These are phyloP conservation scores for Dipodomys spectabilis DNA, from an alignment of 2,113 vertebrate genomes.

Conservation along the genomic window DNA sequence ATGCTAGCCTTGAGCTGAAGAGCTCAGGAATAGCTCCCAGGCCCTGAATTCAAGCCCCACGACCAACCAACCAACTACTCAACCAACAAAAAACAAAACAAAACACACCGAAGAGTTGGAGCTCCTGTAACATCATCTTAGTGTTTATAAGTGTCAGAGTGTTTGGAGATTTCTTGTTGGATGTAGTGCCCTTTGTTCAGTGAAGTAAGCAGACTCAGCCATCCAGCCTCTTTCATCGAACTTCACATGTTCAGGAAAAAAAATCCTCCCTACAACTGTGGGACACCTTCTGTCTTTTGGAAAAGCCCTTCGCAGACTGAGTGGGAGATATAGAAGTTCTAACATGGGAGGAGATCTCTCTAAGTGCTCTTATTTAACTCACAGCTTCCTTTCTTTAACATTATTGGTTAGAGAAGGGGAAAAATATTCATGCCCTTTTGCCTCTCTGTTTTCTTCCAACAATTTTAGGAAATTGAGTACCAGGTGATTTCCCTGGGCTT, in stretches of 20 bases:
- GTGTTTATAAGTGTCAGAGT: conserved; percentile 38
- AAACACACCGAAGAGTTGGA: no score
- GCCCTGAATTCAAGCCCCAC: no score
- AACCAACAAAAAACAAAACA: no score
- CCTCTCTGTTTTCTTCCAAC: neutral
- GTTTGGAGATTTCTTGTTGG: conserved; percentile 1
- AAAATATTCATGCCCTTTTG: neutral
- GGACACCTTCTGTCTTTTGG: neutral
- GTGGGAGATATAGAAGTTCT: neutral
- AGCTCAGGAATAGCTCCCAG: no score
- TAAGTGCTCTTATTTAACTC: neutral
- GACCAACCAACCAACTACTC: no score
- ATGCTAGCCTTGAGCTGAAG: no score
- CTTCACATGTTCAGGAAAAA: neutral
- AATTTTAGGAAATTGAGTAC: conserved; percentile 26
- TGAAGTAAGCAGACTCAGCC: neutral
- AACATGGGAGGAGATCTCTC: neutral
- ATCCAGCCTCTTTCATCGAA: neutral
- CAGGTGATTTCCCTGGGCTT: neutral
- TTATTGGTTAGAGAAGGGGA: neutral
- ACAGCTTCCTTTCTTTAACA: neutral
- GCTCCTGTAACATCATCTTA: neutral
- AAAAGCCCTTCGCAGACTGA: conserved; percentile 16
- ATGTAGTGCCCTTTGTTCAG: neutral
- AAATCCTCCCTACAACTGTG: neutral